Evolutionary conservation across 2,888 invertebrate species (phyloP).

Genomic region (Nephrocerus scutellatus): DNA sequence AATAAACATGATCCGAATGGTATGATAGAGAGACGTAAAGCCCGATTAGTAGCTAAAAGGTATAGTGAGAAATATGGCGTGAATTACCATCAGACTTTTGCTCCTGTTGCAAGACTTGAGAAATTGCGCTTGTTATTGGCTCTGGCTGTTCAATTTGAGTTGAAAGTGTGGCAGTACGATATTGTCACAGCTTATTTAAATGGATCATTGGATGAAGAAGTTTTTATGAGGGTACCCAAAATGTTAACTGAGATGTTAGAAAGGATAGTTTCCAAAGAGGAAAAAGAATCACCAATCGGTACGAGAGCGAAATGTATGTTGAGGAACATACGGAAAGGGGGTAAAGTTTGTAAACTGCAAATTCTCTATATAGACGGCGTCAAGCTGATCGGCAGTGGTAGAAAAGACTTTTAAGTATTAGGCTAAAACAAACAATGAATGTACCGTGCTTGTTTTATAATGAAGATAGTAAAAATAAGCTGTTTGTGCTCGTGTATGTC

Average conservation of each 20-base stretch:
- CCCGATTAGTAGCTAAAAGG: conserved; percentile 14
- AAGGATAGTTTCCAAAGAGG: conserved; percentile 12
- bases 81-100: conserved; percentile 16
- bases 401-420: conserved; percentile 10
- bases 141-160: conserved; percentile 10
- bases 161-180: conserved; percentile 16
- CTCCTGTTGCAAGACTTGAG: conserved; percentile 15
- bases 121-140: conserved; percentile 16
- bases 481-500: conserved; percentile 14
- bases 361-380: conserved; percentile 13
- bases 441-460: conserved; percentile 17
- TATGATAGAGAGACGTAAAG: conserved; percentile 11
- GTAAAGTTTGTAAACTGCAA: conserved; percentile 15
- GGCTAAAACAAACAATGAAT: conserved; percentile 12
- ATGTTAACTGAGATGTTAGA: conserved; percentile 12
- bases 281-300: conserved; percentile 3
- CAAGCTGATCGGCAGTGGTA: conserved; percentile 15
- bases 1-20: conserved; percentile 12
- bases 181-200: conserved; percentile 17
- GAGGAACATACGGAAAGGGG: conserved; percentile 2
- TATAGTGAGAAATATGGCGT: conserved; percentile 13
- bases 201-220: conserved; percentile 11
- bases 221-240: conserved; percentile 13
- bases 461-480: background rate
- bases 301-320: conserved; percentile 9